Conservation (phyloP, 2,888 invertebrate species). For the Pemphredon lugubris region DNA sequence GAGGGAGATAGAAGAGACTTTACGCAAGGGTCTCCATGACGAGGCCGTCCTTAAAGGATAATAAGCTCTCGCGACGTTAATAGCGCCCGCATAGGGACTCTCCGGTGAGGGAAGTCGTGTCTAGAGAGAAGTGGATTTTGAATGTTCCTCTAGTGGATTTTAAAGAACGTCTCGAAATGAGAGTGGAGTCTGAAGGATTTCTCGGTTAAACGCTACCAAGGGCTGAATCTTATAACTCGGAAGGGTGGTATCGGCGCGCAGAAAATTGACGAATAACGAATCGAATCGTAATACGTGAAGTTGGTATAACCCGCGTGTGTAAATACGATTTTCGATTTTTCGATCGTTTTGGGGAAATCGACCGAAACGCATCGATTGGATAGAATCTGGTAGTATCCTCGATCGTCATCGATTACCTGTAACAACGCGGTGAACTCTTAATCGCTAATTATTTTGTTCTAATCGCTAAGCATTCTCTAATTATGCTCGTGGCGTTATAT, state of each 20-base stretch:
- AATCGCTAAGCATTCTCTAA: too few species aligned
- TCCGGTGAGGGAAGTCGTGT: slow-evolving; percentile 16
- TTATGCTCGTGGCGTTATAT: too few species aligned
- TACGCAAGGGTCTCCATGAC: slow-evolving; percentile 42
- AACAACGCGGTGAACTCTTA: not conserved
- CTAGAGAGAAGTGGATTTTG: slow-evolving; percentile 48
- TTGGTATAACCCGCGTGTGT: too few species aligned
- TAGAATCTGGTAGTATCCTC: not conserved
- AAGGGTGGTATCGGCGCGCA: slow-evolving; percentile 14
- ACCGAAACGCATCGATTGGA: too few species aligned
- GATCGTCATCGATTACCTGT: not conserved
- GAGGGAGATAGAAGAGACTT: slow-evolving; percentile 3
- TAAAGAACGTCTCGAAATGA: slow-evolving; percentile 29
- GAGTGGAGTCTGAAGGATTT: slow-evolving; percentile 8
- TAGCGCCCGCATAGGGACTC: slow-evolving; percentile 32
- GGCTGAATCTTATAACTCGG: slow-evolving; percentile 4
- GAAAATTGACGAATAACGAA: not conserved
- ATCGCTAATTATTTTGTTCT: too few species aligned
- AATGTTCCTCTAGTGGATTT: slow-evolving; percentile 30
- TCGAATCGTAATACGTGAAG: not conserved
- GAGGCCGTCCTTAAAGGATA: slow-evolving; percentile 62
- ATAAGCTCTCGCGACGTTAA: slow-evolving; percentile 65
- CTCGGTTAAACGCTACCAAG: slow-evolving; percentile 19
- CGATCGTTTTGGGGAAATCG: too few species aligned
- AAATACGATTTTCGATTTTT: too few species aligned